Evolutionary conservation across 2,113 vertebrate species (phyloP).

Genomic region (Colistium nudipinnis): DNA sequence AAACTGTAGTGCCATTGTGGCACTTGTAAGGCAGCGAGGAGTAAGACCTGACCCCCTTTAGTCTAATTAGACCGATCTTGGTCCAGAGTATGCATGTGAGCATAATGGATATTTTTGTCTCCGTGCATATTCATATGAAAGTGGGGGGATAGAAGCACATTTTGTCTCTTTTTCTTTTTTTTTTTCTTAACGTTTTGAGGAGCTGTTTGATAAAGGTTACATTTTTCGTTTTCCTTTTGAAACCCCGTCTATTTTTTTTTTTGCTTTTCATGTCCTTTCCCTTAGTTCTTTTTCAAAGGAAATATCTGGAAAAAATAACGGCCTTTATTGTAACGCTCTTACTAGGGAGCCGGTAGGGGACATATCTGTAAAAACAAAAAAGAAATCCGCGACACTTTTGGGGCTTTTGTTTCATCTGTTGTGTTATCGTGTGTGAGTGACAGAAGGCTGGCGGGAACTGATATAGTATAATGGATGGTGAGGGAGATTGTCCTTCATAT

Average conservation of each 20-base stretch:
- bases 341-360: neutral
- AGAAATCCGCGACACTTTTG: neutral
- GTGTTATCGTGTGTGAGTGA: neutral
- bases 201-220: neutral
- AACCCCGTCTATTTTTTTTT: neutral
- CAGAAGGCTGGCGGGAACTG: too few species aligned
- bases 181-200: too few species aligned
- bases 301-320: neutral
- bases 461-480: too few species aligned
- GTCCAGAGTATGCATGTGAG: neutral
- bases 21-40: slow-evolving; percentile 16
- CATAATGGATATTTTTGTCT: neutral
- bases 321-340: neutral
- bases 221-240: slow-evolving; percentile 23
- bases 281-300: neutral
- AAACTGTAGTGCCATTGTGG: slow-evolving; percentile 37
- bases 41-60: slow-evolving; percentile 40
- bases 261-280: neutral
- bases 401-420: neutral
- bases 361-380: neutral
- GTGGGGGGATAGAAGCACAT: neutral
- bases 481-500: too few species aligned
- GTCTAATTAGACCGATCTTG: slow-evolving; percentile 18
- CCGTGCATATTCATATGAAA: neutral
- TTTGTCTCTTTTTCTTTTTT: too few species aligned